phyloP scores from a whole-genome alignment of 2,888 invertebrate genomes.

The Lithosia quadra region DNA sequence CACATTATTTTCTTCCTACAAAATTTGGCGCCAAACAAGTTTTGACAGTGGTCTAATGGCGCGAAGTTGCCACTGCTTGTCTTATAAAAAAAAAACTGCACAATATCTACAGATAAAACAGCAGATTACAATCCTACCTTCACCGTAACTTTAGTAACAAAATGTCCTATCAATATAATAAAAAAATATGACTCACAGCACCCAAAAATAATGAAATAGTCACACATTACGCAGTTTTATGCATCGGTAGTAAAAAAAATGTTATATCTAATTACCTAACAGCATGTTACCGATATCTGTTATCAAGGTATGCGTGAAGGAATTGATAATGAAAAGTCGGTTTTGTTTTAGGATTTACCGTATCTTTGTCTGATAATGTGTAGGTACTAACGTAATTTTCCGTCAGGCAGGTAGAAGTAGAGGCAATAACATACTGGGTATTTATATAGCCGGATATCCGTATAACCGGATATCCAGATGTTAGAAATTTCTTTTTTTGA shows the following conservation, averaged over 20 bases:
- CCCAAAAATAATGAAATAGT: conserved; percentile 66
- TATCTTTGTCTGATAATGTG: not conserved
- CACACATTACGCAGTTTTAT: conserved; percentile 66
- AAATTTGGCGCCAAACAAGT: conserved; percentile 2
- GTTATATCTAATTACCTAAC: conserved; percentile 14
- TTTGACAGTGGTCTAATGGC: not conserved
- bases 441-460: not conserved
- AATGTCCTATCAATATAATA: not conserved
- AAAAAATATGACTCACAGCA: conserved; percentile 45
- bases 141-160: not conserved
- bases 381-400: not conserved
- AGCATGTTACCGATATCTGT: conserved; percentile 22
- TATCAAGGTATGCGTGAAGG: conserved; percentile 28
- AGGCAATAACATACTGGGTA: not conserved
- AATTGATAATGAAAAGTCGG: conserved; percentile 10
- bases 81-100: not conserved
- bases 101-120: not conserved
- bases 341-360: not conserved
- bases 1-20: not conserved
- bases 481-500: too few species aligned
- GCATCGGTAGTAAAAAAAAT: conserved; percentile 22
- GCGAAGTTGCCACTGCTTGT: not conserved
- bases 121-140: not conserved
- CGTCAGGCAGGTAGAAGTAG: not conserved
- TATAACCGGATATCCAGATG: not conserved